Conservation (phyloP, 2,797 vertebrate species). For the Poecilia wingei region DNA sequence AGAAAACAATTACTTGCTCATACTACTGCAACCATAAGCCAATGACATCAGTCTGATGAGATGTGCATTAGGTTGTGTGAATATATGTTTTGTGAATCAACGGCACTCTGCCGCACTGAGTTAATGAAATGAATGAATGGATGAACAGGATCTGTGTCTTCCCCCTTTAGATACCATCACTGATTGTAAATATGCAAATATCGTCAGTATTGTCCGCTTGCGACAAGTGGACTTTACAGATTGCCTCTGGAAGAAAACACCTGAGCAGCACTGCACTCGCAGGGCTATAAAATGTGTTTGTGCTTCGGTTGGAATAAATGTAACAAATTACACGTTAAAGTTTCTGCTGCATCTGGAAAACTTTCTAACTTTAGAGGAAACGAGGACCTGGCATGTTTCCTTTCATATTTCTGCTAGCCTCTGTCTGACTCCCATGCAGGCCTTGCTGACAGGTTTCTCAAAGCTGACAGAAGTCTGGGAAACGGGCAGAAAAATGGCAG, state of each 20-base stretch:
- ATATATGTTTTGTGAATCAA: background rate
- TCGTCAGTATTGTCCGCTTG: background rate
- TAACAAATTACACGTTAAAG: background rate
- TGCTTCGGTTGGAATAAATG: background rate
- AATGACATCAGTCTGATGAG: slow-evolving; percentile 1
- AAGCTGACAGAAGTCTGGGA: slow-evolving; percentile 26
- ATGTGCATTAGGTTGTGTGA: background rate
- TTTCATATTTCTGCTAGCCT: slow-evolving; percentile 7
- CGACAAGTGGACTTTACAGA: slow-evolving; percentile 4
- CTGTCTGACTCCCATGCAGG: background rate
- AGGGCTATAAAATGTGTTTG: background rate
- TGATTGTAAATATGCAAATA: slow-evolving; percentile 7
- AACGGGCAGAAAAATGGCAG: slow-evolving; percentile 23
- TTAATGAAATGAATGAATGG: background rate
- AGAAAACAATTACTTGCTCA: background rate
- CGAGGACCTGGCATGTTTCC: background rate
- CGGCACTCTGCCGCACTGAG: background rate
- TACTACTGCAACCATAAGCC: background rate
- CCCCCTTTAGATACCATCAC: background rate
- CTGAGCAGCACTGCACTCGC: background rate
- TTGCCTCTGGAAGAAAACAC: slow-evolving; percentile 4
- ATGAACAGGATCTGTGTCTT: slow-evolving; percentile 4
- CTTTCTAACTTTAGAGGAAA: background rate
- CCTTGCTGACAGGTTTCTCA: slow-evolving; percentile 30
- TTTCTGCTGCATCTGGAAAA: background rate